Conservation (phyloP, 2,888 invertebrate genomes). For the Tetheella fluctuosa region DNA sequence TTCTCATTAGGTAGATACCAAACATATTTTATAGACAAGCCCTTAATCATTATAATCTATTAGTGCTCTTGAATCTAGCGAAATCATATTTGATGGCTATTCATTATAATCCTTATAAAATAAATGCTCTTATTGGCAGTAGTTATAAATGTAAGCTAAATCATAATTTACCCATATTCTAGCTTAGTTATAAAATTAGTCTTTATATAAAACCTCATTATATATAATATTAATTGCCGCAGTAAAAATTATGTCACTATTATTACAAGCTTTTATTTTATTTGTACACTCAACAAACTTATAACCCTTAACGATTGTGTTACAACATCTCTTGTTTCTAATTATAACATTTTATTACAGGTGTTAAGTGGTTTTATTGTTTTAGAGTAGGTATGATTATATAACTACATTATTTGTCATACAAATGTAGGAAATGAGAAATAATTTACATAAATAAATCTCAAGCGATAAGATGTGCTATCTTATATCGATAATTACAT, state of each 20-base stretch:
- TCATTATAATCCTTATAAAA: neutral
- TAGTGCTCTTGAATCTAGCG: no score
- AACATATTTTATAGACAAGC: neutral
- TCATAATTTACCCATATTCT: neutral
- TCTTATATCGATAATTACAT: no score
- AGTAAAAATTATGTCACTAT: neutral
- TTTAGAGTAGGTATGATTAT: neutral
- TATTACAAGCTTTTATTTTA: no score
- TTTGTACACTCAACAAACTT: neutral
- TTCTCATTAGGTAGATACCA: constrained; percentile 12
- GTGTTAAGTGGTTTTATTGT: neutral
- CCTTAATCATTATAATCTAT: no score
- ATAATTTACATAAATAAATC: neutral
- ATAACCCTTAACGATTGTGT: neutral
- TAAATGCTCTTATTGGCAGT: constrained; percentile 5
- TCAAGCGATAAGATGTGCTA: neutral
- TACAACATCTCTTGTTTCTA: neutral
- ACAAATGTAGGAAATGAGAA: neutral
- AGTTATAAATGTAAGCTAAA: neutral
- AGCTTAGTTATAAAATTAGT: neutral
- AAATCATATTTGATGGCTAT: neutral
- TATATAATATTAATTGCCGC: neutral
- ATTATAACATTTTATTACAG: neutral
- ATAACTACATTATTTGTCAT: neutral
- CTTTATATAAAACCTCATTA: neutral